Evolutionary conservation across 2,888 invertebrate genomes (phyloP), one percentile per base, ranked within the genome.

Genomic region (Pegoplata infirma): DNA sequence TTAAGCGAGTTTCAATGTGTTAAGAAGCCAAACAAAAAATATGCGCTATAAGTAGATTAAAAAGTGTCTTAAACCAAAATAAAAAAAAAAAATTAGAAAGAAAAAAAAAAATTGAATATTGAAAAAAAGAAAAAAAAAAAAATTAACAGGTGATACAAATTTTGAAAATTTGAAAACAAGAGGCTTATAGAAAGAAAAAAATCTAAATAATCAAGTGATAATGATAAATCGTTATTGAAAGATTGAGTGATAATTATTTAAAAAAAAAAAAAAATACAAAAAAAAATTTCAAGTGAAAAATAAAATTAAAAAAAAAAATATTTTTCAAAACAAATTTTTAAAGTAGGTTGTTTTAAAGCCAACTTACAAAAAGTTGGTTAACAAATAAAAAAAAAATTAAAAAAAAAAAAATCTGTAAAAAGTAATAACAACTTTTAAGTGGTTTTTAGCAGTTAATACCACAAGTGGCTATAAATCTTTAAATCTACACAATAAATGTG

Each of bases 1-100:
- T 23, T 49, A 79, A 75, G 59, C 78, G 61, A 75, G 74, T 75
- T 51, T 66, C 71, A 55, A 71, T 14, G 78, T 75, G 78, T 74
- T 66, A 40, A 61, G 78, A 68, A 25, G 68, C 6, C n/a, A 16
- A 36, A 32, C n/a, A 14, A 1, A 36, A 14, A 55, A 53, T 49
- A 67, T 23, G 55, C 19, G 55, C 36, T 16, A 21, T 32, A 17
- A 56, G n/a, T n/a, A 1, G 32, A n/a, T n/a, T 40, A 14, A n/a
- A n/a, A n/a, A 14, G 28, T 36, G 19, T 51, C 10, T 17, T 32
- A 47, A 28, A n/a, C n/a, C n/a, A 40, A n/a, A 40, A 40, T 5
- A 16, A 25, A 53, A 40, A n/a, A 40, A 40, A 1, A 16, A 25
- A 53, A 10, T n/a, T 19, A 16, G 4, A 55, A 16, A 8, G 21